A percentile compares a stretch with the other conserved stretches of the same genome.
Conservation (phyloP, 1,140 invertebrate species). For the Aphis gossypii region DNA sequence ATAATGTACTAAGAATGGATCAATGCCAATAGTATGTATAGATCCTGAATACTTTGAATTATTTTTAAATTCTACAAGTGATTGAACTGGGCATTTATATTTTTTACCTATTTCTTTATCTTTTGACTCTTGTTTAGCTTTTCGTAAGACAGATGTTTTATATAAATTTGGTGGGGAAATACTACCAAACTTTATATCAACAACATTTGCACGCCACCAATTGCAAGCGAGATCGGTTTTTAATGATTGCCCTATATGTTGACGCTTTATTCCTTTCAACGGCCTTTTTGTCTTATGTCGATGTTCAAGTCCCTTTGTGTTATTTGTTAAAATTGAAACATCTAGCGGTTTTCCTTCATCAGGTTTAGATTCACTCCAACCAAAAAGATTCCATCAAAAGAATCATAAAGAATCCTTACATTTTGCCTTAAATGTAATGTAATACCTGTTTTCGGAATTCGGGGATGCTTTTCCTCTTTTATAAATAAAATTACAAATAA, state of each 20-base stretch:
- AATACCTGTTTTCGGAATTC: not conserved
- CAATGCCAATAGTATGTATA: not conserved
- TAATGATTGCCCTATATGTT: not conserved
- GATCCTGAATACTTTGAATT: not conserved
- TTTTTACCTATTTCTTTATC: not conserved
- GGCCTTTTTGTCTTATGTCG: not conserved
- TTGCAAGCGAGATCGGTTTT: not conserved
- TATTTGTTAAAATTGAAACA: not conserved
- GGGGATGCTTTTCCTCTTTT: not conserved
- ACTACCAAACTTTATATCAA: not conserved
- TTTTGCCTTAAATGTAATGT: not conserved
- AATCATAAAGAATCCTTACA: constrained; percentile 2
- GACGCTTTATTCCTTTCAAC: not conserved
- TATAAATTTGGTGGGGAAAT: constrained; percentile 8
- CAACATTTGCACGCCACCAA: not conserved
- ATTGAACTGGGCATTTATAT: not conserved
- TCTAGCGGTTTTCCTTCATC: not conserved
- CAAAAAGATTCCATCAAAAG: not conserved
- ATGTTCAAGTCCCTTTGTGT: not conserved
- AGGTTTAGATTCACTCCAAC: not conserved
- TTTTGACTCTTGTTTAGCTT: constrained; percentile 18
- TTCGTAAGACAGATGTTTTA: not conserved
- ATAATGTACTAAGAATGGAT: not conserved
- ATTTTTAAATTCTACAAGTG: not conserved
- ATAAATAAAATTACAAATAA: not conserved